Evolutionary conservation across 2,113 vertebrate genomes (phyloP).

Genomic region (Picathartes gymnocephalus): DNA sequence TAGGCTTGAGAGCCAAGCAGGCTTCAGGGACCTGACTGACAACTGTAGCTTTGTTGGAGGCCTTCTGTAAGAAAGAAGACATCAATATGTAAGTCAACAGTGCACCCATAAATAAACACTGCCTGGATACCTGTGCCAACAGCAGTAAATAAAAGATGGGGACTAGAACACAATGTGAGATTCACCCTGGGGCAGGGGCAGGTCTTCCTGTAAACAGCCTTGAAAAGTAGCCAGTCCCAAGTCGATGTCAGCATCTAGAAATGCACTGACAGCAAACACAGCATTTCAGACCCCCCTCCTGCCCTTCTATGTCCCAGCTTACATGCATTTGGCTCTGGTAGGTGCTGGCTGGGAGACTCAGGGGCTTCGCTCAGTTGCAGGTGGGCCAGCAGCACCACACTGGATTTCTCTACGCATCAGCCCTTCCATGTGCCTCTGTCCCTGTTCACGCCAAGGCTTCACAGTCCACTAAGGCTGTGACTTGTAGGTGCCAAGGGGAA

Average conservation of each 20-base stretch:
- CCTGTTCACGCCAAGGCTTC: background rate
- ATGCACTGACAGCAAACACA: background rate
- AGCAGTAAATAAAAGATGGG: background rate
- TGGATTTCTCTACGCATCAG: background rate
- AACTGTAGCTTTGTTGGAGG: background rate
- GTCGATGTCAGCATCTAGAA: background rate
- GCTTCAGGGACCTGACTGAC: background rate
- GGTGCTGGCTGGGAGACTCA: background rate
- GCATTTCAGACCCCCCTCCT: background rate
- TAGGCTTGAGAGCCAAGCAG: background rate
- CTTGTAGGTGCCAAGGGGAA: background rate
- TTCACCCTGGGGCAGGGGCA: background rate
- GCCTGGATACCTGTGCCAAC: background rate
- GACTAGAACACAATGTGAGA: background rate
- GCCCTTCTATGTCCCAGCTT: background rate
- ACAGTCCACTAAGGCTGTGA: background rate
- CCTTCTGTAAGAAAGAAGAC: background rate
- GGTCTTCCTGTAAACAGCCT: background rate
- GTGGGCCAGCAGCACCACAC: background rate
- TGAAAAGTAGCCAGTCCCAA: background rate
- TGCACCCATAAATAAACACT: background rate
- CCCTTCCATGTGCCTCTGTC: background rate
- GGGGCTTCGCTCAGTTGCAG: background rate
- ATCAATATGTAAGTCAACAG: background rate
- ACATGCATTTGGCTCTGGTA: rapidly evolving